phyloP scores from a whole-genome alignment of 2,113 vertebrate genomes.

The Petroica traversi region DNA sequence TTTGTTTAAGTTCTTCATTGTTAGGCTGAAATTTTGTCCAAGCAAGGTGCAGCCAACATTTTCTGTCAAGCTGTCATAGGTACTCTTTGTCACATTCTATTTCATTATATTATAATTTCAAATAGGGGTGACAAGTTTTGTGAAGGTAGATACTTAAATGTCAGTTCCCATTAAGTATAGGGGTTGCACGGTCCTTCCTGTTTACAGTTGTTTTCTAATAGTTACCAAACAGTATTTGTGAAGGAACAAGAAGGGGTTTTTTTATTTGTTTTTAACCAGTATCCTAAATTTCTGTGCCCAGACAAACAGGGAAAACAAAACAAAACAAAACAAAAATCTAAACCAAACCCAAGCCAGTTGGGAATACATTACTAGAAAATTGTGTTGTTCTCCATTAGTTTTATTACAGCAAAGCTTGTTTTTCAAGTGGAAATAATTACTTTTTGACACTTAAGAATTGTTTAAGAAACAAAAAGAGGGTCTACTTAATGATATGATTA shows the following conservation, averaged over 20 bases:
- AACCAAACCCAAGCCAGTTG: accelerated
- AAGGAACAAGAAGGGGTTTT: background rate
- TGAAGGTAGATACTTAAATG: background rate
- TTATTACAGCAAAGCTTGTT: background rate
- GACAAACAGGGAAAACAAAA: background rate
- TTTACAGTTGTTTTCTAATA: background rate
- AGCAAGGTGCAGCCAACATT: background rate
- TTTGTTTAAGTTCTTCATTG: background rate
- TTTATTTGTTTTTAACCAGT: background rate
- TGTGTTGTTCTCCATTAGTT: background rate
- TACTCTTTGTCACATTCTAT: background rate
- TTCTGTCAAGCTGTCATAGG: background rate
- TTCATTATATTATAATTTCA: background rate
- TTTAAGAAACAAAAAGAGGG: background rate
- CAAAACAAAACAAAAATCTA: background rate
- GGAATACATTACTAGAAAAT: background rate
- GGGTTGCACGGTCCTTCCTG: background rate
- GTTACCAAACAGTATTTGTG: background rate
- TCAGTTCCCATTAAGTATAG: background rate
- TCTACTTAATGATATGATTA: background rate
- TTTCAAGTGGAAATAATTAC: background rate
- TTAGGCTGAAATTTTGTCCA: background rate
- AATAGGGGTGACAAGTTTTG: background rate
- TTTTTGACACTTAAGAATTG: background rate
- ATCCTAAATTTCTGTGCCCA: background rate